Evolutionary conservation across 92 coral and sea anemone species (phyloP).

Genomic region (Umimayanthus kanabou): DNA sequence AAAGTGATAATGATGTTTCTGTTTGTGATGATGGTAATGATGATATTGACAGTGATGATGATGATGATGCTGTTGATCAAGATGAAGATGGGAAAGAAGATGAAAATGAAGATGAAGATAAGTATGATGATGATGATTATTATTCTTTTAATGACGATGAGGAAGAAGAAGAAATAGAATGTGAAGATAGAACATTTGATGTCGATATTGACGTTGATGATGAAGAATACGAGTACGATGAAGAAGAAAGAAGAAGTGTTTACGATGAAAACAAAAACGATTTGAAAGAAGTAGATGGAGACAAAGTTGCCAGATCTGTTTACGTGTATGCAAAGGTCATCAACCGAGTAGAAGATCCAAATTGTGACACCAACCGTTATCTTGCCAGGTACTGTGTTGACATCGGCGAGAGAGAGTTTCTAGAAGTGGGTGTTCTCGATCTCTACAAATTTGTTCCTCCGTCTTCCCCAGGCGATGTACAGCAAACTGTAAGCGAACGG

Average conservation of each 20-base stretch:
- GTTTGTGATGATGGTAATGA: neutral
- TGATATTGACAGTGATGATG: neutral
- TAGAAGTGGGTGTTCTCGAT: conserved; percentile 55
- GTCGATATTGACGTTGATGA: neutral
- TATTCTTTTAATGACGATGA: too few relatives aligned
- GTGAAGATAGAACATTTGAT: neutral
- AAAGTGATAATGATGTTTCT: neutral
- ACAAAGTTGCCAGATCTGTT: neutral
- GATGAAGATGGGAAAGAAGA: neutral
- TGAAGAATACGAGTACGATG: neutral
- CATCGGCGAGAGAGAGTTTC: conserved; percentile 28
- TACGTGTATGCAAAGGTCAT: conserved; percentile 48
- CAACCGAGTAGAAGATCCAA: neutral
- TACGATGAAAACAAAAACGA: neutral
- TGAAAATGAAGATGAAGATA: neutral
- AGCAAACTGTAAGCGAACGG: conserved; percentile 5
- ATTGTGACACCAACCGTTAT: conserved; percentile 1
- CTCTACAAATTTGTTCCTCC: conserved; percentile 46
- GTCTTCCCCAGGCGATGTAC: conserved; percentile 16
- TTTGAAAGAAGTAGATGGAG: neutral
- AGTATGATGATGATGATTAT: neutral
- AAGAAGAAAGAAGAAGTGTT: neutral
- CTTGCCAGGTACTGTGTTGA: conserved; percentile 36
- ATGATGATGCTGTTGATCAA: neutral
- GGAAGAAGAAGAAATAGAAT: too few relatives aligned